phyloP scores from a whole-genome alignment of 2,113 vertebrate genomes.

The Lepus timidus region DNA sequence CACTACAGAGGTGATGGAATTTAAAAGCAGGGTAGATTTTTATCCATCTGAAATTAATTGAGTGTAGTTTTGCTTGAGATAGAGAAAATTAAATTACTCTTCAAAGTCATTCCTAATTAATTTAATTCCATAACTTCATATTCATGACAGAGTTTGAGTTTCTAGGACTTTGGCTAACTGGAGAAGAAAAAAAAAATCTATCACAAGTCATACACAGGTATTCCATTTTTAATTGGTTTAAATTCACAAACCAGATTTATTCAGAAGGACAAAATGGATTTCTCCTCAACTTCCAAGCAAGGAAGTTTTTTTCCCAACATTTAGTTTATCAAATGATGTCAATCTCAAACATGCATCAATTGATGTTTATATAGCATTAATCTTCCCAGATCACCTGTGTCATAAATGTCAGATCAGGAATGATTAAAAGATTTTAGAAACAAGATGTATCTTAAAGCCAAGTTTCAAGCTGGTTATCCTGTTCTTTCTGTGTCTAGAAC shows the following conservation, averaged over 20 bases:
- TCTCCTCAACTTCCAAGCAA: no score
- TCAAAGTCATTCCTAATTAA: not conserved
- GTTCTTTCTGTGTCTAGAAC: no score
- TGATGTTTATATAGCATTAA: no score
- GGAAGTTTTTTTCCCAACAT: no score
- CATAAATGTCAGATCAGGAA: no score
- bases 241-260: not conserved
- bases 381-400: no score
- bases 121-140: not conserved
- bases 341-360: no score
- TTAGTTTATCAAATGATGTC: no score
- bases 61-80: not conserved
- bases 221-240: conserved; percentile 20
- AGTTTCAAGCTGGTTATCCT: no score
- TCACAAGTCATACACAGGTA: not conserved
- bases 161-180: not conserved
- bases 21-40: not conserved
- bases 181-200: conserved; percentile 10
- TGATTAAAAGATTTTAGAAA: no score
- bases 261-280: no score
- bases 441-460: no score
- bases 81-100: not conserved
- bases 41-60: not conserved
- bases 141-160: not conserved
- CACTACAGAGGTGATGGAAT: not conserved